Percentiles rank a stretch among this genome's conserved stretches.
These are phyloP conservation scores for Microtus pennsylvanicus DNA, from an alignment of 2,113 vertebrate genomes.

Conservation along the genomic window DNA sequence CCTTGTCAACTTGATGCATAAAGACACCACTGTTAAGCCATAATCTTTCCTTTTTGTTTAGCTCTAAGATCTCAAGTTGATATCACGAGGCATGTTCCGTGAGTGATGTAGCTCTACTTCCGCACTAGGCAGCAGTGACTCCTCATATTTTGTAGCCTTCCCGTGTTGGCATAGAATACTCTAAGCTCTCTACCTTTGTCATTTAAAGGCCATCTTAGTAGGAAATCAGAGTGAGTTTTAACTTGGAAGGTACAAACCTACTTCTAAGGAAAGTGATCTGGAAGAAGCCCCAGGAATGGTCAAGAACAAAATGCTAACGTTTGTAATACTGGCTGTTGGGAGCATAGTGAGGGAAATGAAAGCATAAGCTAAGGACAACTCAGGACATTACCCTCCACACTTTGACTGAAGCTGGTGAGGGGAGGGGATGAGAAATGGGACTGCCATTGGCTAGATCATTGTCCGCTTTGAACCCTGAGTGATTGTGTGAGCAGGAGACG, in stretches of 20 bases:
- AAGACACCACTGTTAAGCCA: neutral
- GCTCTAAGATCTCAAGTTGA: neutral
- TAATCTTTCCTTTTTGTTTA: neutral
- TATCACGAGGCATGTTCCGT: neutral
- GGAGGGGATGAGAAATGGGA: neutral
- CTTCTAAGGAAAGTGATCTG: conserved; percentile 28
- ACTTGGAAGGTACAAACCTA: conserved; percentile 3
- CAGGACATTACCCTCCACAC: fast-evolving
- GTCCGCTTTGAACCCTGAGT: neutral
- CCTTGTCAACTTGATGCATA: neutral
- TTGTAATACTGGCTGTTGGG: neutral
- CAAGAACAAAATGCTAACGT: neutral
- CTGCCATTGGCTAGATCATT: fast-evolving
- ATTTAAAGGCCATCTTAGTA: neutral
- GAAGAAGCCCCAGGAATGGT: neutral
- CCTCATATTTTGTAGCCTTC: neutral
- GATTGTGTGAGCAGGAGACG: fast-evolving
- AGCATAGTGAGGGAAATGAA: conserved; percentile 6
- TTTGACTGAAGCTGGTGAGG: neutral
- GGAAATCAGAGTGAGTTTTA: conserved; percentile 14
- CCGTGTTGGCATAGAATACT: neutral
- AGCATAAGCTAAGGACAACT: neutral
- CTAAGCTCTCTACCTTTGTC: neutral
- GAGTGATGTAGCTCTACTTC: neutral
- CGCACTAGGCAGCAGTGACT: neutral